A percentile compares a stretch with the other conserved stretches of the same genome.
Evolutionary conservation across 2,888 invertebrate species (phyloP).

Genomic region (Drosophila paucipuncta): DNA sequence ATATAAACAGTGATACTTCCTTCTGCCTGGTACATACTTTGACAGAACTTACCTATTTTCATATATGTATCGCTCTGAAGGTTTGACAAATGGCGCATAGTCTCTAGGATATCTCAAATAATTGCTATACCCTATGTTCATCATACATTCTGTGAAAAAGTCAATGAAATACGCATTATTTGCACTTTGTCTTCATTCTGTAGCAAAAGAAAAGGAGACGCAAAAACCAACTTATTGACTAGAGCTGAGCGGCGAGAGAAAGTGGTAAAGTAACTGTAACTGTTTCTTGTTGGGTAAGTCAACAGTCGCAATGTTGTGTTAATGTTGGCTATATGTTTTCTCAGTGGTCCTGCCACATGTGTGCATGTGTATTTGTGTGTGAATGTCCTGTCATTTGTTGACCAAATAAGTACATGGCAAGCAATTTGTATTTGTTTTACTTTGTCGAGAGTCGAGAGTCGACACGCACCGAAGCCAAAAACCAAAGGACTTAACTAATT

Average conservation of each 20-base stretch:
- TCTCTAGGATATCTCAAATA: background rate
- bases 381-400: conserved; percentile 80
- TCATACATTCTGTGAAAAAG: conserved; percentile 47
- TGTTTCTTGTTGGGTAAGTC: conserved; percentile 78
- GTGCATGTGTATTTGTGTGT: conserved; percentile 30
- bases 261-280: conserved; percentile 51
- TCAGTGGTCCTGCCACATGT: conserved; percentile 23
- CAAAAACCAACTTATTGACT: conserved; percentile 13
- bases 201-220: conserved; percentile 5
- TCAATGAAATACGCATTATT: conserved; percentile 52
- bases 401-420: conserved; percentile 82
- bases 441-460: conserved; percentile 36
- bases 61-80: background rate
- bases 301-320: conserved; percentile 81
- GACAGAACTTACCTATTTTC: background rate
- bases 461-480: conserved; percentile 72
- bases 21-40: background rate
- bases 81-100: background rate
- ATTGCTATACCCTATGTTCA: background rate
- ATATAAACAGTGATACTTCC: background rate
- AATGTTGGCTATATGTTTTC: conserved; percentile 75
- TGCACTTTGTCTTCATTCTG: conserved; percentile 68
- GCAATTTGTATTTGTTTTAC: conserved; percentile 82
- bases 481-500: conserved; percentile 81
- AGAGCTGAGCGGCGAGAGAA: background rate